phyloP scores from a whole-genome alignment of 1,140 invertebrate species.

The Teleopsis dalmanni region DNA sequence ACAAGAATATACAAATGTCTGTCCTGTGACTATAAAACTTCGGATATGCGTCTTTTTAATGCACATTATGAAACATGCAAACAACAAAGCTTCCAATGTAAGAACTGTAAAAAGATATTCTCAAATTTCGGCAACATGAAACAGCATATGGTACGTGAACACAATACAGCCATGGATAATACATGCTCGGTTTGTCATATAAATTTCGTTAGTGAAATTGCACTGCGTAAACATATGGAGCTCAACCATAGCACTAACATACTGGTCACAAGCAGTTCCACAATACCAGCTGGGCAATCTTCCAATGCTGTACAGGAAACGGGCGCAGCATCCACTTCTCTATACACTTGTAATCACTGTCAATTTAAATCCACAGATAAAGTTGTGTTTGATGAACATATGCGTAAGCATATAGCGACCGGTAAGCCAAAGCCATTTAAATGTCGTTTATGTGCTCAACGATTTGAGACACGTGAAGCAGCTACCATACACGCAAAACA shows the following conservation, averaged over 20 bases:
- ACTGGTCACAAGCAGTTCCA: conserved; percentile 38
- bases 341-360: conserved; percentile 40
- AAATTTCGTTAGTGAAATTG: conserved; percentile 38
- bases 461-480: conserved; percentile 40
- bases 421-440: conserved; percentile 41
- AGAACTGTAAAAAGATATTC: conserved; percentile 42
- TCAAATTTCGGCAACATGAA: conserved; percentile 39
- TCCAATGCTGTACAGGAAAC: conserved; percentile 11
- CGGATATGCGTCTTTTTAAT: conserved; percentile 41
- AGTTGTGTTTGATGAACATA: conserved; percentile 34
- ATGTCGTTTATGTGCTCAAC: conserved; percentile 39
- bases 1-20: conserved; percentile 44
- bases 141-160: conserved; percentile 40
- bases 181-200: conserved; percentile 41
- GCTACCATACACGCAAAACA: conserved; percentile 41
- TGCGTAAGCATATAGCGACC: conserved; percentile 33
- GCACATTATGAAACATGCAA: conserved; percentile 42
- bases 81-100: conserved; percentile 42
- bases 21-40: conserved; percentile 43
- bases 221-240: conserved; percentile 43
- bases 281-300: conserved; percentile 27
- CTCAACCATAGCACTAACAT: conserved; percentile 41
- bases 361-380: conserved; percentile 42
- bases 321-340: conserved; percentile 18
- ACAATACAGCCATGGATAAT: conserved; percentile 38